Base-by-base conservation (phyloP, 2,888 invertebrate species). In the Ennomos quercinarius region DNA sequence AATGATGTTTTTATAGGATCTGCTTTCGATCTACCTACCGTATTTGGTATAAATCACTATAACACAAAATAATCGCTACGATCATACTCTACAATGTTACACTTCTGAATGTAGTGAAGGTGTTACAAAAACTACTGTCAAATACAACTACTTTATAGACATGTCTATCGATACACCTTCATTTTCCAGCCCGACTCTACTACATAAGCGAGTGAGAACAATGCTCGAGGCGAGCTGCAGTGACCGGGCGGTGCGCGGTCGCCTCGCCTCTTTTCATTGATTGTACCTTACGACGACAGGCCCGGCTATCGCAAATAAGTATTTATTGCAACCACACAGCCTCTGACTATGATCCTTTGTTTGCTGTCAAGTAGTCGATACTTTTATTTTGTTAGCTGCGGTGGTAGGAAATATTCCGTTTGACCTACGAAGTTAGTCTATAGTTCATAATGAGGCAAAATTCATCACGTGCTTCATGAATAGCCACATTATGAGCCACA, bases 241-340 rank as follows among this genome's bases (percentile, higher is more conserved):
- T 72, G 78, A 81, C 79, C 77, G 77, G 69, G 3, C 1, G 17
- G 77, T 68, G 3, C 1, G 17, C 78, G 77, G 76, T 72, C 68
- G 77, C 68, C 78, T 80, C 76, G 81, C 76, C 79, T 80, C 81
- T 79, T 80, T 76, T 78, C 84, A 76, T 82, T 91, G 91, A 91
- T 91, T 91, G 91, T 88, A 89, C 83, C 84, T 90, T 91, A 90
- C 82, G 90, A 91, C 83, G 91, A 91, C 91, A 89, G 86, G 81
- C 83, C 77, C 78, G 78, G 82, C 82, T 86, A 86, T 85, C 83
- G 85, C 86, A 86, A 88, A 88, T 89, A 89, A 83, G 81, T 89
- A 88, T 91, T 91, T 91, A 91, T 90, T 87, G 84, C 80, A 80
- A 76, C 82, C 81, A 81, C 81, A 83, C 79, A 77, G 77, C 77